Conservation (phyloP, 2,888 invertebrate genomes). For the Lycocerus yunnanus region DNA sequence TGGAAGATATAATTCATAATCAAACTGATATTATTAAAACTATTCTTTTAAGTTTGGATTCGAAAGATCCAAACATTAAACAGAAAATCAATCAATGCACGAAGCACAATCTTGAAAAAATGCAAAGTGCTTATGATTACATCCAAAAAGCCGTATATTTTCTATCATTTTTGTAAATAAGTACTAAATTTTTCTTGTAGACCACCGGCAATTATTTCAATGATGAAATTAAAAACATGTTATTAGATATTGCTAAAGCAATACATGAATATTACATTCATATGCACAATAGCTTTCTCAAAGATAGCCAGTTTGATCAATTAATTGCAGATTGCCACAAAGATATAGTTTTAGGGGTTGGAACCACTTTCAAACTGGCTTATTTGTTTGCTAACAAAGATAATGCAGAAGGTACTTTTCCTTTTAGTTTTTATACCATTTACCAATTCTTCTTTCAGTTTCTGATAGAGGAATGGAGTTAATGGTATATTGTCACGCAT, state of each 20-base stretch:
- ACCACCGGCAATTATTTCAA: too few relatives aligned
- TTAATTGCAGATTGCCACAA: neutral
- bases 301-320: neutral
- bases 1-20: neutral
- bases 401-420: neutral
- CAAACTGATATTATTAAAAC: neutral
- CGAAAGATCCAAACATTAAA: neutral
- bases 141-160: neutral
- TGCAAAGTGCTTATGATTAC: neutral
- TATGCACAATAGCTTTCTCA: neutral
- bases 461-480: neutral
- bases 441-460: neutral
- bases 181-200: neutral
- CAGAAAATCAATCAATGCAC: neutral
- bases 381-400: neutral
- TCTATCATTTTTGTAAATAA: rapidly evolving
- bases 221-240: neutral
- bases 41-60: neutral
- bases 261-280: neutral
- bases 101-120: neutral
- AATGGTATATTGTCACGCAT: neutral
- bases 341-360: neutral
- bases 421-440: neutral
- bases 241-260: neutral
- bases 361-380: neutral